phyloP scores from a whole-genome alignment of 2,888 invertebrate genomes.

The Drosophila hamatofila region DNA sequence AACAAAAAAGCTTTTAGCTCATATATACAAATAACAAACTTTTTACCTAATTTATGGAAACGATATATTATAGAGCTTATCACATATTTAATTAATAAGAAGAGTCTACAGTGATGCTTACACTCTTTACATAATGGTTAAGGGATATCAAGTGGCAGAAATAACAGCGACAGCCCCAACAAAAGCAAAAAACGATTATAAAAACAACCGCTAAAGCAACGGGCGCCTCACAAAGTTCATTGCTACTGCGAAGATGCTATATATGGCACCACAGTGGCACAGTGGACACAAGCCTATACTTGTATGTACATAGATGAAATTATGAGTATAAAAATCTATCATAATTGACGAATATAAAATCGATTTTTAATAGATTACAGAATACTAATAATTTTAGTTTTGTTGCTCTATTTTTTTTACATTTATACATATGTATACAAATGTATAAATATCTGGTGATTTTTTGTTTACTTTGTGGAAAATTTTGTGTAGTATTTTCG shows the following conservation, averaged over 20 bases:
- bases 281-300: too few species aligned
- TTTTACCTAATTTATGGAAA: background rate
- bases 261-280: constrained; percentile 28
- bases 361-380: too few species aligned
- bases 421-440: too few species aligned
- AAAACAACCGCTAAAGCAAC: constrained; percentile 29
- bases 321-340: too few species aligned
- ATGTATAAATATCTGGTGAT: too few species aligned
- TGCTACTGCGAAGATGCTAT: constrained; percentile 40
- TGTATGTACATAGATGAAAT: background rate
- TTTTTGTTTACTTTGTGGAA: too few species aligned
- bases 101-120: background rate
- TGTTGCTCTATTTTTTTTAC: too few species aligned
- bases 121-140: constrained; percentile 39
- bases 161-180: constrained; percentile 2
- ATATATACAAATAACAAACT: background rate
- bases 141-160: constrained; percentile 19
- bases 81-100: background rate
- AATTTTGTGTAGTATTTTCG: background rate
- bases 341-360: too few species aligned
- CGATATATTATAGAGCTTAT: background rate
- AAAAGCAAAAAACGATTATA: background rate
- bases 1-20: background rate
- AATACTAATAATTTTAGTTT: too few species aligned
- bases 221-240: constrained; percentile 65